Evolutionary conservation across 2,113 vertebrate species (phyloP).

Genomic region (Myrmecophaga tridactyla): DNA sequence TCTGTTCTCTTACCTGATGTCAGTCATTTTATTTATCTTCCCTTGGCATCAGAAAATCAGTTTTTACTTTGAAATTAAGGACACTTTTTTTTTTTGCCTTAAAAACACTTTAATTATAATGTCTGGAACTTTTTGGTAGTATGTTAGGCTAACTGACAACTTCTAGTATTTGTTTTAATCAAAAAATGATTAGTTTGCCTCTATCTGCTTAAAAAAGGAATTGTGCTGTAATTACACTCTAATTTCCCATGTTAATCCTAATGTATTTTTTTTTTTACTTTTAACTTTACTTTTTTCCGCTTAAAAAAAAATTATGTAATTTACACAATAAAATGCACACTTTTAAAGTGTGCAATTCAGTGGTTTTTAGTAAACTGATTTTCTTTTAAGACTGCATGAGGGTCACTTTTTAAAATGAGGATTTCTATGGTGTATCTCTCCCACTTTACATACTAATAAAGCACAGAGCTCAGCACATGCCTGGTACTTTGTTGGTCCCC

Average conservation of each 20-base stretch:
- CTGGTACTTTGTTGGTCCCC: neutral
- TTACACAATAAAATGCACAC: too few relatives aligned
- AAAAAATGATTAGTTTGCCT: neutral
- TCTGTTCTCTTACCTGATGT: neutral
- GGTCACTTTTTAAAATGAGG: neutral
- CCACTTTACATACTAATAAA: neutral
- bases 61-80: constrained; percentile 23
- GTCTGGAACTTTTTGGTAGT: neutral
- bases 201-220: neutral
- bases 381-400: neutral
- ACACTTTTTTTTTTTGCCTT: neutral
- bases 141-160: neutral
- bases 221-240: neutral
- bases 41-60: neutral
- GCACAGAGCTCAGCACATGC: neutral
- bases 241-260: neutral
- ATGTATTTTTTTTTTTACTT: neutral
- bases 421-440: neutral
- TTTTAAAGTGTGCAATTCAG: too few relatives aligned
- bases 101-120: neutral
- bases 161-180: too few relatives aligned
- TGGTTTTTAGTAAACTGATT: neutral
- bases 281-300: neutral
- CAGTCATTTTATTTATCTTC: neutral
- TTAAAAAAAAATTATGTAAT: too few relatives aligned